Evolutionary conservation across 2,888 invertebrate genomes (phyloP).

Genomic region (Azorinus chamasolen): DNA sequence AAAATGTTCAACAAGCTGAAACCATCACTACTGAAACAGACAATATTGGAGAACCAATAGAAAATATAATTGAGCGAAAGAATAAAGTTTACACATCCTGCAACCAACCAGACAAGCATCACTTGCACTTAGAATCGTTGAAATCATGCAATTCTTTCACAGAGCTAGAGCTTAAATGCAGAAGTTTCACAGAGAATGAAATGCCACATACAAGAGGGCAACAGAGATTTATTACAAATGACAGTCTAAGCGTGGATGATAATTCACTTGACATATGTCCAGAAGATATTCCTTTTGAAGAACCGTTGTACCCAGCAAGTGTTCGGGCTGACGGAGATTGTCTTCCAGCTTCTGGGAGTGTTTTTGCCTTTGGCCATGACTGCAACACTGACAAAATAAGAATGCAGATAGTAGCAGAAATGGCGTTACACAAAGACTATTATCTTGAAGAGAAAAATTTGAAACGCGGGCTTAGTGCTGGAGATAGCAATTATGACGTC

Average conservation of each 20-base stretch:
- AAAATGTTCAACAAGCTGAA: not conserved
- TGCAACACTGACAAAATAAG: constrained; percentile 34
- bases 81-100: no score
- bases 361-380: constrained; percentile 30
- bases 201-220: not conserved
- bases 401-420: constrained; percentile 40
- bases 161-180: constrained; percentile 3
- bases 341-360: constrained; percentile 46
- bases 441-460: constrained; percentile 36
- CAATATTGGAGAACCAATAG: not conserved
- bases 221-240: no score
- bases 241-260: no score
- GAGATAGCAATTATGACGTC: not conserved
- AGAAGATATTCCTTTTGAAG: no score
- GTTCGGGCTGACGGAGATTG: constrained; percentile 47
- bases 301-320: constrained; percentile 15
- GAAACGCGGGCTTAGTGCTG: not conserved
- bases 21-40: constrained; percentile 4
- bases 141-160: no score
- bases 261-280: not conserved
- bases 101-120: constrained; percentile 1
- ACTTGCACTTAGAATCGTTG: no score
- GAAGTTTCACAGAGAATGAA: not conserved
- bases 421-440: constrained; percentile 14
- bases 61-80: constrained; percentile 3